phyloP scores from a whole-genome alignment of 2,888 invertebrate species.

The Hyposoter dolosus region DNA sequence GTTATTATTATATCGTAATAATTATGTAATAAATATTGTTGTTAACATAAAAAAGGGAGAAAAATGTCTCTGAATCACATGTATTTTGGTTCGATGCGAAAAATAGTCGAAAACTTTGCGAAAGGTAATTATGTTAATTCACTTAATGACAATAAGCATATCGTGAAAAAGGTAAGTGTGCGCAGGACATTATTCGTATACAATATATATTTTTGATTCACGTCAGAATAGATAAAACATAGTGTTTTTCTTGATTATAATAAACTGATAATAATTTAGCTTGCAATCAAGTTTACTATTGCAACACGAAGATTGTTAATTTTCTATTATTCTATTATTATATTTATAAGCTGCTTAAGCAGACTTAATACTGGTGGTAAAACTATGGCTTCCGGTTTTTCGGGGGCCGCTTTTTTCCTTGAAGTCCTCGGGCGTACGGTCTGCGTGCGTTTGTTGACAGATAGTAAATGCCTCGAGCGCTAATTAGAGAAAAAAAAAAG shows the following conservation, averaged over 20 bases:
- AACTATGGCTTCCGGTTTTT: constrained; percentile 84
- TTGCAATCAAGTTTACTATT: neutral
- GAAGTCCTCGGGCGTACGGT: constrained; percentile 94
- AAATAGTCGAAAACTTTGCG: neutral
- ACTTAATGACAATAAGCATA: constrained; percentile 4
- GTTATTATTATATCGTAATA: constrained; percentile 84
- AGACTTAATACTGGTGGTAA: constrained; percentile 84
- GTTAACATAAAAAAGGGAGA: constrained; percentile 81
- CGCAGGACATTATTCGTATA: constrained; percentile 7
- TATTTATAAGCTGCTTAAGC: constrained; percentile 83
- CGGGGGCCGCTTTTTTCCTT: constrained; percentile 87
- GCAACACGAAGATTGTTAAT: neutral
- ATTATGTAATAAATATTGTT: constrained; percentile 85
- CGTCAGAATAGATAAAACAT: constrained; percentile 50
- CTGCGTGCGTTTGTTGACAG: constrained; percentile 94
- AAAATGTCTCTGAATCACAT: constrained; percentile 38
- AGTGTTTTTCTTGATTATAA: constrained; percentile 27
- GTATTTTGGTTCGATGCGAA: constrained; percentile 9
- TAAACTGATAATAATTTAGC: constrained; percentile 19
- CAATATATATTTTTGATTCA: constrained; percentile 38
- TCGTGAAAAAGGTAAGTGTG: constrained; percentile 55
- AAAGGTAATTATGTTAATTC: constrained; percentile 9
- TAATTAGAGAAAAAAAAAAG: constrained; percentile 82
- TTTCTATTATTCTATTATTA: constrained; percentile 80
- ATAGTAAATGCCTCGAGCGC: constrained; percentile 94